Evolutionary conservation across 2,888 invertebrate species (phyloP).

Genomic region (Agrochola litura): DNA sequence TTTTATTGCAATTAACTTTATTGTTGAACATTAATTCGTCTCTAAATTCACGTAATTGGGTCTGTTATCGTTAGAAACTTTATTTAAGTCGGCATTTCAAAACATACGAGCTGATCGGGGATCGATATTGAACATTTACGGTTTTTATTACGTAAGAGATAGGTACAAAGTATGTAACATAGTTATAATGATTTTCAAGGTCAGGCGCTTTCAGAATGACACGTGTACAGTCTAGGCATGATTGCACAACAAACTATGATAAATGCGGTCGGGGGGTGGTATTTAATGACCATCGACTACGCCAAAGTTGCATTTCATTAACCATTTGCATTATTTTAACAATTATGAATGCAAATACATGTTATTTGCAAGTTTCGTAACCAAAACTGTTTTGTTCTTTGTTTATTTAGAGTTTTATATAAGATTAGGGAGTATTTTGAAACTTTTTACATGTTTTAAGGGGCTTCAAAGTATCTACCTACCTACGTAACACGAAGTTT

Average conservation of each 20-base stretch:
- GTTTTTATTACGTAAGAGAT: conserved; percentile 83
- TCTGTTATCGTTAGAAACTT: conserved; percentile 72
- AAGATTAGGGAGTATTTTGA: not conserved
- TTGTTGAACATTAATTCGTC: conserved; percentile 68
- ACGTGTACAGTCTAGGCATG: conserved; percentile 72
- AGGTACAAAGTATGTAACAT: conserved; percentile 78
- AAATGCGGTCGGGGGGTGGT: conserved; percentile 61
- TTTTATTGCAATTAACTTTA: conserved; percentile 70
- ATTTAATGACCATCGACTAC: conserved; percentile 31
- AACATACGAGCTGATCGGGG: conserved; percentile 74
- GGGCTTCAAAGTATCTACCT: not conserved
- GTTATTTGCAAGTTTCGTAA: conserved; percentile 38
- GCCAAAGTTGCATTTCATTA: conserved; percentile 38
- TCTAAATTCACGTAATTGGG: conserved; percentile 66
- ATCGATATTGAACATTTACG: conserved; percentile 80
- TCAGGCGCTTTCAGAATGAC: conserved; percentile 80
- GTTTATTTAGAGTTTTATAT: conserved; percentile 26
- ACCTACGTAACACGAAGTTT: not conserved
- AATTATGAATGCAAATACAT: conserved; percentile 40
- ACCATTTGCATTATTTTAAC: conserved; percentile 21
- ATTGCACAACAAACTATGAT: conserved; percentile 70
- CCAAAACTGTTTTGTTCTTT: conserved; percentile 39
- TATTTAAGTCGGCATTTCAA: conserved; percentile 78
- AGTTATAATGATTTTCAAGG: conserved; percentile 82
- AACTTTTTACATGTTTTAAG: conserved; percentile 18